Base-by-base conservation (phyloP, 2,797 vertebrate species). In the Neosalanx taihuensis region DNA sequence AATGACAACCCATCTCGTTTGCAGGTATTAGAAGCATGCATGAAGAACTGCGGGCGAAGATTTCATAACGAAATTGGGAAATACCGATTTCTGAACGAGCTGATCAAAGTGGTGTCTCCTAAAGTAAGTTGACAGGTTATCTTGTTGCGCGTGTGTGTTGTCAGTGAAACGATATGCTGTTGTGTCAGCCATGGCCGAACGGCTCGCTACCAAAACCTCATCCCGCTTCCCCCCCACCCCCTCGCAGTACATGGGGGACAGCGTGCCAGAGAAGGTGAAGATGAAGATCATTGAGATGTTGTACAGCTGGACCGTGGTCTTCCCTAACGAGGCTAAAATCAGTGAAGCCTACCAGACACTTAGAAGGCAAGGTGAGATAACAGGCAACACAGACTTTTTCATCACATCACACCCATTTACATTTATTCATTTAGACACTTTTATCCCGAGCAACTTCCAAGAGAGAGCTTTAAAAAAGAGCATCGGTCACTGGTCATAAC, bases 61-160 rank as follows among this genome's bases (percentile, higher is more conserved):
- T 96, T 99, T 91, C 96, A 99, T 81, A 95, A 94, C 2, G 97
- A 99, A 94, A 95, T 99, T 0, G 97, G 95, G 10, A 98, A 97
- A 85, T 98, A 97, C 88, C 86, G 97, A 61, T 99, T 99, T 91
- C 84, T 99, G 85, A 99, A 98, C 0, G 96, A 99, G 80, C 87
- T 99, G 76, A 96, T 99, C 79, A 98, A 99, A 93, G 95, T 98
- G 5, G 95, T 99, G 62, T 99, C 96, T 82, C 97, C 97, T 9
- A 97, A 95, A 95, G 97, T 99, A 77, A 89, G 89, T 23, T 26
- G 30, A 33, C 26, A 1, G 9, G 23, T 7, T 59, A 37, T 37
- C 23, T 7, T 61, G 26, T 29, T 35, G 6, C n/a, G 13, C 35
- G 17, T 18, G 17, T 4, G 2, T 37, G 31, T 53, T 56, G 3